A percentile compares a stretch with the other conserved stretches of the same genome.
These are phyloP conservation scores for Mustela lutreola DNA, from an alignment of 2,113 vertebrate species.

Conservation along the genomic window DNA sequence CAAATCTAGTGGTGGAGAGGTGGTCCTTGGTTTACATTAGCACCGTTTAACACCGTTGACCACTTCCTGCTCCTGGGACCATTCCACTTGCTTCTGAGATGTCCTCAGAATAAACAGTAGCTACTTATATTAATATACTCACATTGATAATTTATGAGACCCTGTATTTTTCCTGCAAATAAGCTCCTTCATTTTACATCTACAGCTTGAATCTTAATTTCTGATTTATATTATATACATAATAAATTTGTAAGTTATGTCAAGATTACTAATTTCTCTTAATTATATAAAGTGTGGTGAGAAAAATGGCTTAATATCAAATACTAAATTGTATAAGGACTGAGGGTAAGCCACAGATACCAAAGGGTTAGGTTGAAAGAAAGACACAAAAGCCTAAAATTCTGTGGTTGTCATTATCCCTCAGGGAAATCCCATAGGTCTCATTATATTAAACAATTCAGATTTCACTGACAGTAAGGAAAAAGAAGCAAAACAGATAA, in stretches of 20 bases:
- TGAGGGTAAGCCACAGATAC: neutral
- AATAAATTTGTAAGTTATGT: neutral
- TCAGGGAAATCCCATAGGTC: neutral
- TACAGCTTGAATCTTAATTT: neutral
- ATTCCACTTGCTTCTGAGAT: neutral
- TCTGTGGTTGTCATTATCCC: neutral
- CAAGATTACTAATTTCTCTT: neutral
- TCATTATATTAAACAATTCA: neutral
- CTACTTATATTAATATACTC: neutral
- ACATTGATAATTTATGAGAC: neutral
- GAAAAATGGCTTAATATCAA: constrained; percentile 4
- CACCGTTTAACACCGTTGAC: neutral
- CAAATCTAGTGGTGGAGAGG: neutral
- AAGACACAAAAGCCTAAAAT: neutral
- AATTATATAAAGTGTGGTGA: neutral
- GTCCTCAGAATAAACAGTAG: neutral
- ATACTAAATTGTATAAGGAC: neutral
- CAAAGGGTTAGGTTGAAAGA: neutral
- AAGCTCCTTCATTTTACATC: neutral
- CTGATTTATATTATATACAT: neutral
- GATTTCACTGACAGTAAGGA: neutral
- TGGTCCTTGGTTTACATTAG: neutral
- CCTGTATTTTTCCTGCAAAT: neutral
- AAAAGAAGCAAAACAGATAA: neutral
- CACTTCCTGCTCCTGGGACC: neutral